phyloP scores from a whole-genome alignment of 2,888 invertebrate species.

The Rhagonycha fulva region DNA sequence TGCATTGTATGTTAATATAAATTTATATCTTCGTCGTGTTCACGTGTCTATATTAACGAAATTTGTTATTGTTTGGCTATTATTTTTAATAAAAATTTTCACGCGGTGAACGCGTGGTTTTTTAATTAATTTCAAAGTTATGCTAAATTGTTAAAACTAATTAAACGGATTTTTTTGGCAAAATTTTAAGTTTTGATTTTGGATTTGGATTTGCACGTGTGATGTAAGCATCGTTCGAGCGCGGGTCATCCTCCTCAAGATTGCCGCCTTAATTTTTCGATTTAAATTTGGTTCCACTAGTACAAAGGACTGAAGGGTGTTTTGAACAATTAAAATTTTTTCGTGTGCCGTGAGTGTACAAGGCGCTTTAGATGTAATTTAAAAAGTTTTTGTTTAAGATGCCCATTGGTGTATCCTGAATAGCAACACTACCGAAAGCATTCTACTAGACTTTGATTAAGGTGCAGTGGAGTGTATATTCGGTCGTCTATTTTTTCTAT shows the following conservation, averaged over 20 bases:
- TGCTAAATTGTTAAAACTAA: not conserved
- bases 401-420: slow-evolving; percentile 22
- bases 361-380: not conserved
- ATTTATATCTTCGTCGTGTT: not conserved
- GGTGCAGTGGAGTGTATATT: slow-evolving; percentile 32
- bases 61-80: not conserved
- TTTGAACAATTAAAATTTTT: not conserved
- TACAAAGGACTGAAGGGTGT: not conserved
- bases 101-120: not conserved
- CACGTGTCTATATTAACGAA: not conserved
- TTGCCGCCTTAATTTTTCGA: not conserved
- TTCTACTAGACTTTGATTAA: slow-evolving; percentile 28
- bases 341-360: not conserved
- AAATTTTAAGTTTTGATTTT: not conserved
- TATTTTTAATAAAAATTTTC: not conserved
- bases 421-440: slow-evolving; percentile 25
- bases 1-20: not conserved
- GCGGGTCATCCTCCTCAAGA: not conserved
- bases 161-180: not conserved
- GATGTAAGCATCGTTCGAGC: not conserved
- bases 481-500: slow-evolving; percentile 28
- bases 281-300: not conserved
- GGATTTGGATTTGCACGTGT: not conserved
- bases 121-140: not conserved
- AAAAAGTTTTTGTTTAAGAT: slow-evolving; percentile 13